Base-by-base conservation (phyloP, 2,888 invertebrate species). In the Hermaeophaga mercurialis region DNA sequence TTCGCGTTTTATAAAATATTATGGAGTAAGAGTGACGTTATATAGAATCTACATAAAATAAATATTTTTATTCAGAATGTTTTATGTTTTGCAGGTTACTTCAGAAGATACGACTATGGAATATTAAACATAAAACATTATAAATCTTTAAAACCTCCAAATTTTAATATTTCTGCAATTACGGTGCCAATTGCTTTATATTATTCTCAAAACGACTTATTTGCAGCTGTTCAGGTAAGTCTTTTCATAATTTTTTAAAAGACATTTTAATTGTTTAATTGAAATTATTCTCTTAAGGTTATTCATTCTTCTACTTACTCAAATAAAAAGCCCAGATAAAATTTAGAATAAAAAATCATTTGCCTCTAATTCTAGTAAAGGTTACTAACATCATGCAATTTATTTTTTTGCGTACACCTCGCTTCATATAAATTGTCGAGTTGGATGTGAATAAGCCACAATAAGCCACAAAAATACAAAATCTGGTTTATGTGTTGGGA, bases 191-290 rank as follows among this genome's bases (percentile, higher is more conserved):
- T 65, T 12, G 62, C 61, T 3, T 41, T 63, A 11, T 65, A 62
- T 45, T 61, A 62, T 43, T 46, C 53, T 1, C 54, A 59, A 39
- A 64, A 66, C 44, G 66, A 66, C 26, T 62, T 50, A 14, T 36
- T 63, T 15, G 50, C 60, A 26, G 38, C 54, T 6, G 22, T 61
- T 1, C 31, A 48, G 36, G 66, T 65, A 57, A 11, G 9, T 33
- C 2, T n/a, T 9, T 6, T 9, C 2, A 28, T 7, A 3, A 28
- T 7, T 28, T 9, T 7, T 2, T 28, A 9, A 28, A 7, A 6
- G n/a, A 7, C 22, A 5, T 28, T 28, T n/a, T 28, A 22, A 22
- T 4, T 22, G 4, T 22, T 28, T 9, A 28, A 7, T 28, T 28
- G 7, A 28, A 28, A 28, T 28, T 8, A 9, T 9, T 4, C 8